phyloP scores from a whole-genome alignment of 1,140 invertebrate species.

The Bombus affinis region DNA sequence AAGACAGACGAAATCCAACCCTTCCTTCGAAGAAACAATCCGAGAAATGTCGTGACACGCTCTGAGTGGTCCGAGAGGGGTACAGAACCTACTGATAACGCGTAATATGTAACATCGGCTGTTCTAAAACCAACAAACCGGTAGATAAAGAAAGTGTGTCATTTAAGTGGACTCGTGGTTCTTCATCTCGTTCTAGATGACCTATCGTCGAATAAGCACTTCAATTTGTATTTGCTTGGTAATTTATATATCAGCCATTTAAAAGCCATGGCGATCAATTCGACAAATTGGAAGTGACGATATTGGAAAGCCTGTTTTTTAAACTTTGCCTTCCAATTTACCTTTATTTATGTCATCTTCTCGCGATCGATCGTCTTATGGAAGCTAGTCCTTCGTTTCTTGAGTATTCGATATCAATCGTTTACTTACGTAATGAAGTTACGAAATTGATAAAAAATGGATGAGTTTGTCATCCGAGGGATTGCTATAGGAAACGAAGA shows the following conservation, averaged over 20 bases:
- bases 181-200: background rate
- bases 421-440: no score
- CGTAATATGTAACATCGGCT: background rate
- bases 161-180: background rate
- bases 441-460: no score
- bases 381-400: no score
- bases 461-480: no score
- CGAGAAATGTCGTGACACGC: conserved; percentile 7
- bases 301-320: no score
- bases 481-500: background rate
- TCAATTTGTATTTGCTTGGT: background rate
- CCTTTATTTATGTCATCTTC: no score
- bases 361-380: background rate
- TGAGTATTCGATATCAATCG: no score
- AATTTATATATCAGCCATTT: no score
- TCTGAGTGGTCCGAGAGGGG: background rate
- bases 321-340: no score
- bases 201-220: background rate
- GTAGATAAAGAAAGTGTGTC: conserved; percentile 30
- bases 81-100: conserved; percentile 3
- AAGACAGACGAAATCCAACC: conserved; percentile 56
- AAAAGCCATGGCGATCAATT: no score
- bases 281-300: no score
- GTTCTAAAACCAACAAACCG: conserved; percentile 1
- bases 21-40: background rate